Evolutionary conservation across 1,140 invertebrate species (phyloP), one percentile per base, ranked within the genome.

Genomic region (Pseudomyrmex flavicornis): DNA sequence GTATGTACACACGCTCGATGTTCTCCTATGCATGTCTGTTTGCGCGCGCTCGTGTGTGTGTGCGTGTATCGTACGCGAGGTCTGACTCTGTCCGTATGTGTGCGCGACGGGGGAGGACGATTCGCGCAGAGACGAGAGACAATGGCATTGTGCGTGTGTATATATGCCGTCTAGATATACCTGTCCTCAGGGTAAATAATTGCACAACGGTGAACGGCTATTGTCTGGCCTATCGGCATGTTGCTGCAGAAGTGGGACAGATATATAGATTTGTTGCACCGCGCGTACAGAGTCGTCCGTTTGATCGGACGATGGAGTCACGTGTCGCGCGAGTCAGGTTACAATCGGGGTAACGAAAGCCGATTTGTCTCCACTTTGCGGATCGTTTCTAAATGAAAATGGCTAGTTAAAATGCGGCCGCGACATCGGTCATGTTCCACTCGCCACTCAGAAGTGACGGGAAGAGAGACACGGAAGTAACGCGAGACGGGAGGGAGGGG

Each of bases 171-270:
- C 63, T 74, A 52, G 79, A 70, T 85, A 83, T 68, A 85, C 44
- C 83, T 56, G 63, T 62, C 59, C 61, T 82, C 56, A 20, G 56
- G 74, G 84, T 86, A 88, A 88, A 88, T 88, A 86, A 88, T 88
- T 83, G 84, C 86, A 63, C 66, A 52, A 68, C 54, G 65, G 83
- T 54, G 62, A 76, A 86, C 75, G 61, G 63, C 56, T 66, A 85
- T 85, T 87, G 85, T 82, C 70, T 82, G 48, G 48, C 20, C 61
- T 73, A 58, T 61, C 66, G 76, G 74, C 75, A 68, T 84, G 82
- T 84, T 69, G 52, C 54, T 54, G 65, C 52, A 26, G 82, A 80
- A 79, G 63, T 66, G 52, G 75, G 63, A 80, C 76, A 80, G 54
- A 80, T 69, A 69, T 84, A 69, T 84, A 69, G 75, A 59, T 58